Evolutionary conservation across 2,888 invertebrate genomes (phyloP), one percentile per base, ranked within the genome.

Genomic region (Philereme vetulata): DNA sequence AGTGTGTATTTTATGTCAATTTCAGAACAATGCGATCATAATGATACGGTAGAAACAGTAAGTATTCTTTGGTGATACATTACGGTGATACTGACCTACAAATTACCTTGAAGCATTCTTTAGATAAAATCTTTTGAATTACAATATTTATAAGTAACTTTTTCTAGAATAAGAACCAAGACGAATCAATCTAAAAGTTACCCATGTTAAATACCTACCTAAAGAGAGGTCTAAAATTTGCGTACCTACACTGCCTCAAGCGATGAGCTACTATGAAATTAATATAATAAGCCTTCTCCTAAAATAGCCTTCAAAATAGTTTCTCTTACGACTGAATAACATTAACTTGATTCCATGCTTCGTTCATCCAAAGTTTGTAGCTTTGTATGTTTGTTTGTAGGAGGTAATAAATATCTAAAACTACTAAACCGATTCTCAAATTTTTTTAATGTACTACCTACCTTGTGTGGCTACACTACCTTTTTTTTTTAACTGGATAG

Each of bases 271-370:
- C 62, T 60, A 59, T 60, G 47, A 74, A 76, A 80, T 81, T 78
- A 75, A 72, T 72, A 70, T 64, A 64, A 62, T 71, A 64, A 72
- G 63, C 72, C 71, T 35, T 51, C 40, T 54, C 53, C 59, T 34
- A 54, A 60, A 60, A 54, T 60, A 54, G 50, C 72, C 67, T 68
- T 69, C 65, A 65, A 64, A 56, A 68, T 61, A 62, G 67, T 56
- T 65, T 68, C 70, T 69, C 57, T 68, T 69, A 73, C 75, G 74
- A 76, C 76, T 78, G 76, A 75, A 76, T 75, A 77, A 75, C 71
- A 73, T 68, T 70, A 70, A 67, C 69, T 70, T 65, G 72, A 66
- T 67, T 67, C 63, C 64, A 62, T 62, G 54, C 60, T 56, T 59
- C 50, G 61, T 21, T 21, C 21, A 21, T 21, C 21, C 21, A 21